These are phyloP conservation scores for Siphonodentalium dalli DNA, from an alignment of 2,888 invertebrate species.

Conservation along the genomic window DNA sequence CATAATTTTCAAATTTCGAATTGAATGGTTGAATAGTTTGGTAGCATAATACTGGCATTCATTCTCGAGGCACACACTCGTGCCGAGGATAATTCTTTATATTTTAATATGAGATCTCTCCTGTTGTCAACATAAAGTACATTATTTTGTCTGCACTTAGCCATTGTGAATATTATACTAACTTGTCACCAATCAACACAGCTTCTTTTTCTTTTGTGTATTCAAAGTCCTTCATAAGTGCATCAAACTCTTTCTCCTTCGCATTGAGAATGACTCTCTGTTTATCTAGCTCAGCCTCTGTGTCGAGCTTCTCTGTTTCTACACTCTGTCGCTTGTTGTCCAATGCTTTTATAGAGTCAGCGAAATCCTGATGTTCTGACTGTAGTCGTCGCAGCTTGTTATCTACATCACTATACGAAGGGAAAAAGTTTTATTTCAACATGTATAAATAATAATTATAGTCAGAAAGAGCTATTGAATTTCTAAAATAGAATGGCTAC, in stretches of 20 bases:
- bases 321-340: slow-evolving; percentile 43
- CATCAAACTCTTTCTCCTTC: slow-evolving; percentile 51
- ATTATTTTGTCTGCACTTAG: not conserved
- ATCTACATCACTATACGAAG: slow-evolving; percentile 46
- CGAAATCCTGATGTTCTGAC: slow-evolving; percentile 40
- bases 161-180: slow-evolving; percentile 1
- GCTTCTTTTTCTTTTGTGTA: slow-evolving; percentile 61
- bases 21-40: too few relatives aligned
- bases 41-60: too few relatives aligned
- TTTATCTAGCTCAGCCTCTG: slow-evolving; percentile 52
- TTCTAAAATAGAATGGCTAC: not conserved
- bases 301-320: slow-evolving; percentile 55
- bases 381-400: slow-evolving; percentile 44
- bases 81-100: too few relatives aligned
- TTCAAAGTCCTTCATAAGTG: slow-evolving; percentile 58
- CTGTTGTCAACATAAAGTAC: not conserved
- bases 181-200: slow-evolving; percentile 63
- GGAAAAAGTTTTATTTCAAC: not conserved
- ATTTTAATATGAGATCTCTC: not conserved
- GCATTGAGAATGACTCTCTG: slow-evolving; percentile 45
- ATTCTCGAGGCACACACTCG: too few relatives aligned
- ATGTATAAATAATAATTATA: not conserved
- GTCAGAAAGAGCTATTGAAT: not conserved
- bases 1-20: too few relatives aligned
- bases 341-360: slow-evolving; percentile 35